Evolutionary conservation across 2,113 vertebrate genomes (phyloP), one percentile per base, ranked within the genome.

Genomic region (Peucedramus taeniatus): DNA sequence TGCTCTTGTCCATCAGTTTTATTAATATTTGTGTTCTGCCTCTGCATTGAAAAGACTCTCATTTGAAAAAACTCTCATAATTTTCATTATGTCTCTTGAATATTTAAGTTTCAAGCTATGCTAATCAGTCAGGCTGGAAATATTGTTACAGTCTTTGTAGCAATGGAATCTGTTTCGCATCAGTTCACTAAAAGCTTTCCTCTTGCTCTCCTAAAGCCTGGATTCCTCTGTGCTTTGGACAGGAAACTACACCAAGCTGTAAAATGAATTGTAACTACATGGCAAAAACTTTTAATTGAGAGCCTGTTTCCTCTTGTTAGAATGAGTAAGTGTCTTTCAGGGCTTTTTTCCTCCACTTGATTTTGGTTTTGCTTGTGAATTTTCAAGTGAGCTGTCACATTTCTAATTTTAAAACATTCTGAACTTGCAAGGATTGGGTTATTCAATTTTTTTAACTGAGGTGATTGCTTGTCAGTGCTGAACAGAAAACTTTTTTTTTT

Each of bases 381-480:
- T 91, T 93, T 94, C 70, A 87, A 95, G 49, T 71, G 61, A 97
- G 53, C 70, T 85, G 91, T 89, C 84, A 91, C 61, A 93, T 85
- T 85, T 93, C 81, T 83, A 96, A 93, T 95, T 95, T 87, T 71
- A 89, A 94, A 95, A 72, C 56, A 69, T 85, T 89, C 66, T 68
- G 40, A 53, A 68, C 37, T 96, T 89, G 81, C 70, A 84, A 92
- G 71, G 49, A 91, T 49, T 65, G 82, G 50, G 61, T 87, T 87
- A 91, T 61, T 56, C 44, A 57, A 3, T 22, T 84, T 93, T 87
- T 69, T 51, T 17, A 87, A 96, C 85, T 82, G 81, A 89, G 64
- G 60, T 70, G 72, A 84, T 71, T 74, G 60, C 51, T 75, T 89
- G 89, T 76, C 81, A 69, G n/a, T 94, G 64, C 51, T 78, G 51